phyloP scores from a whole-genome alignment of 2,113 vertebrate genomes.

The Leucopternis melanops region DNA sequence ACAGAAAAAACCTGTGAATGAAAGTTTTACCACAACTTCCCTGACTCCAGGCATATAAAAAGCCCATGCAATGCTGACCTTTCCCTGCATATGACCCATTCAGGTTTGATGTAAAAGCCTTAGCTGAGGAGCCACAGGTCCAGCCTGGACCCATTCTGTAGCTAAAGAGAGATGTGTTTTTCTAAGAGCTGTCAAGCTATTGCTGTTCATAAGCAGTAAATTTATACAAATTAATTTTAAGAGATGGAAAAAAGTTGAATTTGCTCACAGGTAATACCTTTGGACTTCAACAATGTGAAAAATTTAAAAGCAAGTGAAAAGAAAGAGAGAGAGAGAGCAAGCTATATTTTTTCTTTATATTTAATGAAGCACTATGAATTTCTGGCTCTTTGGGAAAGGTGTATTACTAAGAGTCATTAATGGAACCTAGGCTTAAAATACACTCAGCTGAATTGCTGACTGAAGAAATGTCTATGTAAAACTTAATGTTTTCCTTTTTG shows the following conservation, averaged over 20 bases:
- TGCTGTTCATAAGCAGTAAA: constrained; percentile 19
- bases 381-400: constrained; percentile 50
- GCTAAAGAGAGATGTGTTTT: neutral
- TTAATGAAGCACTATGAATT: constrained; percentile 56
- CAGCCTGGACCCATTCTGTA: neutral
- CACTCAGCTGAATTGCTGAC: constrained; percentile 38
- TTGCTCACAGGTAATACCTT: constrained; percentile 22
- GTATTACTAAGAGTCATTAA: constrained; percentile 58
- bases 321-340: neutral
- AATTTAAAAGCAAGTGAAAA: constrained; percentile 31
- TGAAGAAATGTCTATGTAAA: constrained; percentile 32
- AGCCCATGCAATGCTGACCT: neutral
- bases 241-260: neutral
- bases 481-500: constrained; percentile 55
- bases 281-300: constrained; percentile 37
- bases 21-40: neutral
- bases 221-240: constrained; percentile 47
- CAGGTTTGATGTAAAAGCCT: neutral
- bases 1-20: neutral
- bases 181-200: constrained; percentile 11
- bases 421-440: constrained; percentile 48
- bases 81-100: neutral
- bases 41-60: neutral
- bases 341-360: constrained; percentile 10
- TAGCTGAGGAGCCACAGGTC: neutral